phyloP scores from a whole-genome alignment of 2,797 vertebrate species.

The Gobio occitaniae region DNA sequence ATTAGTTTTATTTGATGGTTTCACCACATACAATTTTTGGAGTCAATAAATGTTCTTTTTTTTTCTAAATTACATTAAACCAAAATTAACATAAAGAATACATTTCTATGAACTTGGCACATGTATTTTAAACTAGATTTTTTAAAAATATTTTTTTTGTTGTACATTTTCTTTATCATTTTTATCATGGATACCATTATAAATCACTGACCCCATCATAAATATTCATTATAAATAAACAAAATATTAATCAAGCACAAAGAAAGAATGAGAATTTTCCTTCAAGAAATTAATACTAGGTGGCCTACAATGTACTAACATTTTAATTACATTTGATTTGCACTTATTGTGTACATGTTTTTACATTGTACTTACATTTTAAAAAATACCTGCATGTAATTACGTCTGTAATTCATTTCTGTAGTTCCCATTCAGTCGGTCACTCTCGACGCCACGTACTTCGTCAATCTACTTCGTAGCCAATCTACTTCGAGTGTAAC shows the following conservation, averaged over 20 bases:
- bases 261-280: neutral
- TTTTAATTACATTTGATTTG: too few species aligned
- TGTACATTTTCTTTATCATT: too few species aligned
- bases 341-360: too few species aligned
- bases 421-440: too few species aligned
- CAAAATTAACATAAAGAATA: neutral
- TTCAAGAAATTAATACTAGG: neutral
- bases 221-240: neutral
- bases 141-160: neutral
- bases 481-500: too few species aligned
- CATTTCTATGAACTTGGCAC: neutral
- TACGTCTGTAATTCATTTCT: too few species aligned
- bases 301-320: too few species aligned
- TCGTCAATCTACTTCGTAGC: too few species aligned
- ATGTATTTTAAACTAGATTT: neutral
- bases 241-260: neutral
- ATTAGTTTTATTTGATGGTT: neutral
- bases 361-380: too few species aligned
- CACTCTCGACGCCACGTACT: too few species aligned
- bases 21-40: neutral
- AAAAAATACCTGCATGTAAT: too few species aligned
- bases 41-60: neutral
- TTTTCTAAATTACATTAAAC: neutral
- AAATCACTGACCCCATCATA: neutral
- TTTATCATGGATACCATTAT: neutral